These are phyloP conservation scores for Decapterus maruadsi DNA, from an alignment of 2,797 vertebrate species.

Conservation along the genomic window DNA sequence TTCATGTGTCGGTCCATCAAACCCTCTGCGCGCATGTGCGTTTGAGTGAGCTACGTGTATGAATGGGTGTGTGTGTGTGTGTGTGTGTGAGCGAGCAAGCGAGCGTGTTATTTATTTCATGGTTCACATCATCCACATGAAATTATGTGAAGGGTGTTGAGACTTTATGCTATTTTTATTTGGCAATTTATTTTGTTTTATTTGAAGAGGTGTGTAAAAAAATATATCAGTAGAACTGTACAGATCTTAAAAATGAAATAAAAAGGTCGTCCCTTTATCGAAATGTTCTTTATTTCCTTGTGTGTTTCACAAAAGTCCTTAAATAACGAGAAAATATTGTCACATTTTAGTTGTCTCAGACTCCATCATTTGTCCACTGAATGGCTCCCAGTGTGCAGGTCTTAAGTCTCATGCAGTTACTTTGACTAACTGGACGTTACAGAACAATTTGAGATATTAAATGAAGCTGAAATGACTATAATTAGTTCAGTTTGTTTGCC, in stretches of 20 bases:
- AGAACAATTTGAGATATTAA: background rate
- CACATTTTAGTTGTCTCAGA: background rate
- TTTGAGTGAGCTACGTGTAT: background rate
- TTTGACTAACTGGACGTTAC: background rate
- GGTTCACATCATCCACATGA: constrained; percentile 64
- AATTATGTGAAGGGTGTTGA: constrained; percentile 72
- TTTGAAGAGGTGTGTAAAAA: constrained; percentile 75
- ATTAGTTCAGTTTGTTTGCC: background rate
- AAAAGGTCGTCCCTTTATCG: constrained; percentile 78
- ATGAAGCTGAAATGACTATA: background rate
- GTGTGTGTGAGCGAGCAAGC: constrained; percentile 22
- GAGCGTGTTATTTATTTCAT: constrained; percentile 84
- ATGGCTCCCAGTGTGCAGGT: background rate
- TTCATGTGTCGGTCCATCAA: constrained; percentile 28
- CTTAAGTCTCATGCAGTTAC: background rate
- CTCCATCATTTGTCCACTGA: background rate
- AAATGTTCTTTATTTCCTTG: constrained; percentile 19
- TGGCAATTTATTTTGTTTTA: constrained; percentile 75
- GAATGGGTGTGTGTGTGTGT: background rate
- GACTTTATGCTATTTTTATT: constrained; percentile 74
- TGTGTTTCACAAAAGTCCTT: constrained; percentile 9
- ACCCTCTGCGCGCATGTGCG: constrained; percentile 12
- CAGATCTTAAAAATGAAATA: constrained; percentile 82
- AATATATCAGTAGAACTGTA: constrained; percentile 83
- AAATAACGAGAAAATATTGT: background rate